Conservation (phyloP, 2,888 invertebrate genomes). For the Sisyra nigra region DNA sequence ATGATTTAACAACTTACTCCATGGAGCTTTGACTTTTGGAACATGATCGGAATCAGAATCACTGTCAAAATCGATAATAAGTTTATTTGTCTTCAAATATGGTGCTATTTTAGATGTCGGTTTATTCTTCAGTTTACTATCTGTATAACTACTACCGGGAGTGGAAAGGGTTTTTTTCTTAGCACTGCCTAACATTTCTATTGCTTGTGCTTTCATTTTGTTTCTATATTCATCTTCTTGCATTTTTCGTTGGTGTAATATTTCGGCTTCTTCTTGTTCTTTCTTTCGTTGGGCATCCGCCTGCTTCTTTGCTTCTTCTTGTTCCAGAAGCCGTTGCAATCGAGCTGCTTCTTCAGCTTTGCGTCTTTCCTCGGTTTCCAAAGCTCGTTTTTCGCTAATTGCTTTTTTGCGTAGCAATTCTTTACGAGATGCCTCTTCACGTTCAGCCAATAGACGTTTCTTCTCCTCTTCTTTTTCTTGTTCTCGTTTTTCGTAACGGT, state of each 20-base stretch:
- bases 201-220: no score
- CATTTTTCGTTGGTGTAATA: slow-evolving; percentile 2
- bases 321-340: background rate
- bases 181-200: no score
- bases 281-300: background rate
- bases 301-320: background rate
- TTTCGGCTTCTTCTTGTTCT: slow-evolving; percentile 2
- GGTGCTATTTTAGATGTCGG: no score
- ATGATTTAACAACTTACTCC: no score
- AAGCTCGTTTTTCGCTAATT: background rate
- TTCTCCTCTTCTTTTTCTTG: slow-evolving; percentile 25
- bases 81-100: no score
- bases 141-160: no score
- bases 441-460: slow-evolving; percentile 7
- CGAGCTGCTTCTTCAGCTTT: slow-evolving; percentile 1
- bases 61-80: no score
- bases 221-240: background rate
- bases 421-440: background rate
- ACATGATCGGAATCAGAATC: no score
- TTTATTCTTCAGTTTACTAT: no score
- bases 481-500: slow-evolving; percentile 21
- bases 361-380: slow-evolving; percentile 1
- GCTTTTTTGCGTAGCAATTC: slow-evolving; percentile 1
- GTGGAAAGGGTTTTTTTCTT: no score
- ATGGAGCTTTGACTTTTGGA: no score